Conservation (phyloP, 2,113 vertebrate genomes). For the Rhodinocichla rosea region DNA sequence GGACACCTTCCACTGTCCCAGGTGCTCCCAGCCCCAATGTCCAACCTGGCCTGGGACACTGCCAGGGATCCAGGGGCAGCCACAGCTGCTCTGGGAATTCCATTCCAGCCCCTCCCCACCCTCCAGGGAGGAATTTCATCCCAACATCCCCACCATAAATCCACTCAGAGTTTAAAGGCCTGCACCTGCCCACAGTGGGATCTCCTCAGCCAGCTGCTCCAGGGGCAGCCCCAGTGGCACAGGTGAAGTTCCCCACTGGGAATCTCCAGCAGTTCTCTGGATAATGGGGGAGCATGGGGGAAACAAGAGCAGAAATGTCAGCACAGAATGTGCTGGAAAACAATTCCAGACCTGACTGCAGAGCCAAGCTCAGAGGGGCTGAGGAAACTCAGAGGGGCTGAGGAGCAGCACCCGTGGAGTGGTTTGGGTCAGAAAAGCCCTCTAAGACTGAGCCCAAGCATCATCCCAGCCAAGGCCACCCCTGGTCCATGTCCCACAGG, state of each 20-base stretch:
- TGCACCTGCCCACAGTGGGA: no score
- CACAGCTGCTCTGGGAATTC: background rate
- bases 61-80: background rate
- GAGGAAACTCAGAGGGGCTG: background rate
- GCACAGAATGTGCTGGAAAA: background rate
- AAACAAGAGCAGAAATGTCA: background rate
- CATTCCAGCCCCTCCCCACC: background rate
- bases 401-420: no score
- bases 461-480: no score
- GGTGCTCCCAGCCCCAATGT: background rate
- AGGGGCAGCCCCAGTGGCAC: background rate
- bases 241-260: background rate
- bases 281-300: background rate
- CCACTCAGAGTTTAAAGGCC: background rate
- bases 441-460: no score
- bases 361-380: background rate
- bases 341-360: background rate
- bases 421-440: no score
- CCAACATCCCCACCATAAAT: background rate
- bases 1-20: background rate
- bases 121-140: background rate
- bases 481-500: no score
- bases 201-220: background rate
- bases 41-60: background rate
- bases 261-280: background rate